phyloP scores from a whole-genome alignment of 2,113 vertebrate genomes.

The Mormyrus iriodes region DNA sequence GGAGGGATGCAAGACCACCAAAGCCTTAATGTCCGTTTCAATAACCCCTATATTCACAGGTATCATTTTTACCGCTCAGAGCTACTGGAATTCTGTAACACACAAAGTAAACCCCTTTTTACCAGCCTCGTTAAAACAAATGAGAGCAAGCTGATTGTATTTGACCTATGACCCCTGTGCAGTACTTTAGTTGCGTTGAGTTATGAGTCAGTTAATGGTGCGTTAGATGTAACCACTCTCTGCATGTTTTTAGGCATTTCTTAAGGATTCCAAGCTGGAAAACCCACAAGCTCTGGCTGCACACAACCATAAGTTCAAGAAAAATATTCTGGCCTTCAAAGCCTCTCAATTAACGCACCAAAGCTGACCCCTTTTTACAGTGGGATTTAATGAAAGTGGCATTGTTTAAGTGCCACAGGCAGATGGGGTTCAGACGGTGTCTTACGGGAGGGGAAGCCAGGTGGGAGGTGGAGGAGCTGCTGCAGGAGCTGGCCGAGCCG shows the following conservation, averaged over 20 bases:
- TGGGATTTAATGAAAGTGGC: neutral
- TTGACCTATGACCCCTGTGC: neutral
- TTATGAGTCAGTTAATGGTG: neutral
- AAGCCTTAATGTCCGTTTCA: neutral
- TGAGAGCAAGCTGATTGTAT: neutral
- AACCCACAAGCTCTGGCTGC: neutral
- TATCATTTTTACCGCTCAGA: neutral
- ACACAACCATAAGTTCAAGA: neutral
- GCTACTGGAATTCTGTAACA: neutral
- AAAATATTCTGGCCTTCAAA: neutral
- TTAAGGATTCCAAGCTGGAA: neutral
- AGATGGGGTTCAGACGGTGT: conserved; percentile 25
- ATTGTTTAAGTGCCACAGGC: neutral
- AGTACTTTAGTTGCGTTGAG: neutral
- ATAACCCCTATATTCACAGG: neutral
- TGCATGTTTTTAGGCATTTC: neutral
- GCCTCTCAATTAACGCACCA: neutral
- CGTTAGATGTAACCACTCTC: neutral
- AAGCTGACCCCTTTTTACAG: neutral
- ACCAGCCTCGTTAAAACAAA: neutral
- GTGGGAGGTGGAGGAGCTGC: conserved; percentile 83
- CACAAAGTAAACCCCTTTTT: neutral
- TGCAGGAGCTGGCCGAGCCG: conserved; percentile 78
- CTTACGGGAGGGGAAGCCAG: conserved; percentile 82
- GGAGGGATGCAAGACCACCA: neutral